These are phyloP conservation scores for Pollicipes pollicipes DNA, from an alignment of 1,140 invertebrate species.

Conservation along the genomic window DNA sequence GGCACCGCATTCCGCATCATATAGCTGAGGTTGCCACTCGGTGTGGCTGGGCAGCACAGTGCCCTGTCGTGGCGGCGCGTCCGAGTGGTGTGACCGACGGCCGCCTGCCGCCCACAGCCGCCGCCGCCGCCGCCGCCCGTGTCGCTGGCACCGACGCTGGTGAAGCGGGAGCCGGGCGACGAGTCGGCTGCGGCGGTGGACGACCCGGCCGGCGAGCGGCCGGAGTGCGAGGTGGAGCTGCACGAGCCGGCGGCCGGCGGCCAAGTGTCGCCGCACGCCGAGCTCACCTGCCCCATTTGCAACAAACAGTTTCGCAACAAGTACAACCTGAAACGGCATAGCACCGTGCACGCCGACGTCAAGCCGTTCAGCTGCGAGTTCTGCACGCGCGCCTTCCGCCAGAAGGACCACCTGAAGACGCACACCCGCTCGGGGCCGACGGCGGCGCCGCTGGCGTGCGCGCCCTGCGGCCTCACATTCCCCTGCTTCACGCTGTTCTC, in stretches of 20 bases:
- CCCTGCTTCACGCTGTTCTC: not conserved
- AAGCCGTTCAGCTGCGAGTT: slow-evolving; percentile 38
- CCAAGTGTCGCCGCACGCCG: not conserved
- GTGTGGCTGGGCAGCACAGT: too few species aligned
- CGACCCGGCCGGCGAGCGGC: not conserved
- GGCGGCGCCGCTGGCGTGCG: not conserved
- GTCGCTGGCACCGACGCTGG: too few species aligned
- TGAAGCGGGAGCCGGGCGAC: too few species aligned
- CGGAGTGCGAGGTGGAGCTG: not conserved
- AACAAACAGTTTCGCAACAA: slow-evolving; percentile 22
- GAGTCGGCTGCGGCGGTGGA: not conserved
- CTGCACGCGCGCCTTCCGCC: slow-evolving; percentile 40
- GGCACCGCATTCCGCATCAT: too few species aligned
- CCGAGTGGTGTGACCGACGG: too few species aligned
- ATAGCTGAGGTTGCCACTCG: too few species aligned
- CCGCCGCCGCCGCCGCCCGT: too few species aligned
- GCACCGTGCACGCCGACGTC: slow-evolving; percentile 33
- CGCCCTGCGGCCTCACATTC: not conserved
- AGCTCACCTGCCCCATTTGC: slow-evolving; percentile 21
- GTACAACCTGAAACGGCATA: slow-evolving; percentile 20
- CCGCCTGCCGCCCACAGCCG: too few species aligned
- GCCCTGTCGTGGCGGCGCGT: too few species aligned
- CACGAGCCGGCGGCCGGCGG: not conserved
- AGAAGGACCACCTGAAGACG: slow-evolving; percentile 25
- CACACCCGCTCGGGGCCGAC: slow-evolving; percentile 16